Evolutionary conservation across 1,140 invertebrate genomes (phyloP), one percentile per base, ranked within the genome.

Genomic region (Camponotus pennsylvanicus): DNA sequence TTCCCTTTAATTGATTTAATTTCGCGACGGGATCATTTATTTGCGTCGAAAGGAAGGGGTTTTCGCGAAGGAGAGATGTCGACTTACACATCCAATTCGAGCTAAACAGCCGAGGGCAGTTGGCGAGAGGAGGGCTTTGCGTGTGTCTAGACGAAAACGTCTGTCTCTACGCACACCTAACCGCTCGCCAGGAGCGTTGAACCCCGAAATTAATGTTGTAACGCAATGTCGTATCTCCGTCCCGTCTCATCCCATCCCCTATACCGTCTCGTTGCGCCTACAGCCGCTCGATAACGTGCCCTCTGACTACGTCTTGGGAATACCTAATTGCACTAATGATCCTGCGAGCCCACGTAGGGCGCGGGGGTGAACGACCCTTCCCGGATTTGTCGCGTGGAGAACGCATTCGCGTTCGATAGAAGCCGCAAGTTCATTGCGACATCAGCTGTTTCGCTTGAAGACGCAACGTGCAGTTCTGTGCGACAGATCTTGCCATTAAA

Each of bases 181-280:
- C 75, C 70, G 90, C 64, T 69, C 64, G 91, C 88, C 87, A 91
- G 89, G 90, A 88, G 78, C 91, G 89, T 93, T 93, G 89, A 93
- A 94, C 92, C 87, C 88, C 86, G 73, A 93, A 94, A 93, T 93
- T 92, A 91, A 91, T 87, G 90, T 82, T 89, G 78, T 88, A 85
- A 89, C 85, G 88, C 84, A 89, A 75, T 87, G 71, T 78, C 86
- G 82, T 86, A 86, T 86, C 84, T 79, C 64, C 64, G 66, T 78
- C 76, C 69, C 57, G 77, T 82, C 86, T 76, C 85, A 88, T 82
- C 75, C 77, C 84, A 84, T 77, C 82, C 88, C 82, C 86, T 70
- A 11, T 88, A 66, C 76, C 66, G 49, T 52, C 34, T 61, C 67
- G 63, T 84, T 83, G 73, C 67, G 73, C 42, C 67, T 85, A 87